Conservation (phyloP, 2,113 vertebrate genomes). For the Dolichallabes microphthalmus region DNA sequence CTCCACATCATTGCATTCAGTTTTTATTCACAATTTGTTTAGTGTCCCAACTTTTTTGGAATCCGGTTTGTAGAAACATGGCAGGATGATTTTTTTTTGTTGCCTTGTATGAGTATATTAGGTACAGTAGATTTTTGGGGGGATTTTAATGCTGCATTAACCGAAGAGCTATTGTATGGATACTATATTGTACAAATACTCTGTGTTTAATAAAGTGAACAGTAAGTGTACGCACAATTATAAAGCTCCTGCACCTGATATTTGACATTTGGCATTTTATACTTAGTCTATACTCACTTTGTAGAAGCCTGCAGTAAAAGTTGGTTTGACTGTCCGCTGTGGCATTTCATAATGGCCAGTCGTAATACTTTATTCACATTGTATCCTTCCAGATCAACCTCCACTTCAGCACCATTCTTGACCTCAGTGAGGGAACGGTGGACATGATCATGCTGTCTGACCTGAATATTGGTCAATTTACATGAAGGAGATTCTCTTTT, state of each 20-base stretch:
- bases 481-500: background rate
- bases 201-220: background rate
- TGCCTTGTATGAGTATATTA: background rate
- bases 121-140: background rate
- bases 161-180: background rate
- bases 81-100: background rate
- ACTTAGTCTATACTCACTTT: constrained; percentile 34
- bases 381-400: constrained; percentile 41
- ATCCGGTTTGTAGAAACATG: background rate
- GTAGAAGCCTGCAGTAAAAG: constrained; percentile 44
- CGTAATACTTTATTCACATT: constrained; percentile 38
- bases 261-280: background rate
- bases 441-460: constrained; percentile 47
- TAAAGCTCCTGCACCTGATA: no score
- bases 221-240: no score
- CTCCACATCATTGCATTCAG: no score
- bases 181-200: background rate
- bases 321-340: constrained; percentile 31
- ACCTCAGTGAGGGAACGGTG: constrained; percentile 49
- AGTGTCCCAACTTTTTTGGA: no score
- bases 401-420: constrained; percentile 26
- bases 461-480: constrained; percentile 20
- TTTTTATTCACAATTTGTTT: no score
- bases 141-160: background rate
- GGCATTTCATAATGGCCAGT: constrained; percentile 47